Percentiles rank a stretch among this genome's conserved stretches.
These are phyloP conservation scores for Pycnomerus fuliginosus DNA, from an alignment of 2,888 invertebrate genomes.

Conservation along the genomic window DNA sequence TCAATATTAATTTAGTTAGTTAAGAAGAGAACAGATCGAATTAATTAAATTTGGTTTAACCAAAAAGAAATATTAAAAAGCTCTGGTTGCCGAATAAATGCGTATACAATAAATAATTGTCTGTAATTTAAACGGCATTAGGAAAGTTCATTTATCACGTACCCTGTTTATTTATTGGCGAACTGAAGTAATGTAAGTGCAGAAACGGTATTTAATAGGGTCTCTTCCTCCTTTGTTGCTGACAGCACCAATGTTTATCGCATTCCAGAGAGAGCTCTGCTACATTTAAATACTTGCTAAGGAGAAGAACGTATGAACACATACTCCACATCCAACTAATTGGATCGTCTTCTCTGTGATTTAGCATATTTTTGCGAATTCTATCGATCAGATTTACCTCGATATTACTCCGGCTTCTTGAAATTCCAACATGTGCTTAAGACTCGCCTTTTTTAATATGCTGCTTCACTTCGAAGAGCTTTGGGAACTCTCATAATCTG, in stretches of 20 bases:
- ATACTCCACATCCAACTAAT: no score
- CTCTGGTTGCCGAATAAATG: conserved; percentile 18
- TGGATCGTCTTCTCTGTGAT: no score
- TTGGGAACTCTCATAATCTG: conserved; percentile 24
- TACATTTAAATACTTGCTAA: conserved; percentile 27
- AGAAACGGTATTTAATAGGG: conserved; percentile 35
- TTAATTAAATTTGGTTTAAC: conserved; percentile 17
- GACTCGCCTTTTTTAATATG: conserved; percentile 9
- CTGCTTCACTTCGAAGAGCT: conserved; percentile 8
- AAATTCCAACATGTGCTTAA: conserved; percentile 6
- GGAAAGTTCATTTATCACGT: conserved; percentile 34
- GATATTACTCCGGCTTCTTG: no score
- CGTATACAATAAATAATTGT: conserved; percentile 31
- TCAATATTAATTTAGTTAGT: conserved; percentile 21
- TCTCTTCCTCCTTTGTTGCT: conserved; percentile 31
- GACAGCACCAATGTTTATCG: conserved; percentile 34
- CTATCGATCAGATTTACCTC: no score
- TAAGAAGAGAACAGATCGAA: conserved; percentile 11
- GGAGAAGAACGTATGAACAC: no score
- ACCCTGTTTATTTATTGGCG: conserved; percentile 34
- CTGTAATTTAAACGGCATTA: conserved; percentile 35
- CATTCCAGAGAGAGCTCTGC: conserved; percentile 29
- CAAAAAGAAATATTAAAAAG: conserved; percentile 16
- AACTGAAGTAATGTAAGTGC: conserved; percentile 30
- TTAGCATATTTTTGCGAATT: no score